Percentiles rank a stretch among this genome's conserved stretches.
Conservation (phyloP, 2,888 invertebrate species). For the Gisinianus flammeolus region DNA sequence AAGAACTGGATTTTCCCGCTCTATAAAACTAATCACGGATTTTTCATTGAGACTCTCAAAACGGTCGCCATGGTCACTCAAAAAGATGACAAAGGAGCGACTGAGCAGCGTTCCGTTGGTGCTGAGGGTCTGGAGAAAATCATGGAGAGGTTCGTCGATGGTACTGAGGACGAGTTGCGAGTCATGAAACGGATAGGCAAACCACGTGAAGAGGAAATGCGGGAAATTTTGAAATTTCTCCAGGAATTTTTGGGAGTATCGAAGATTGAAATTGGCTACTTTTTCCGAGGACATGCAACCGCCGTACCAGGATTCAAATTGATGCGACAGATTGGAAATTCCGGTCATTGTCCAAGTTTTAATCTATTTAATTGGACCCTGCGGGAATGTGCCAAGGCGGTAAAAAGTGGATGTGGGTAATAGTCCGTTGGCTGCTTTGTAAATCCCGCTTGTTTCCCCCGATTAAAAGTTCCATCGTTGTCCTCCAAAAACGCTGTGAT, state of each 20-base stretch:
- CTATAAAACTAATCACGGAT: constrained; percentile 76
- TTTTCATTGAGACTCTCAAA: constrained; percentile 73
- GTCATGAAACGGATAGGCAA: constrained; percentile 78
- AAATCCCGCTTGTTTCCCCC: constrained; percentile 72
- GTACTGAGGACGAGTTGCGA: constrained; percentile 71
- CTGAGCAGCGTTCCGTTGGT: constrained; percentile 65
- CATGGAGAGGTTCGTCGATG: constrained; percentile 70
- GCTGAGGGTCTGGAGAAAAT: constrained; percentile 67
- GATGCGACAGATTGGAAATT: too few relatives aligned
- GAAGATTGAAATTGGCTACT: constrained; percentile 68
- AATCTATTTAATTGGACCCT: too few relatives aligned
- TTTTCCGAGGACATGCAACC: constrained; percentile 32
- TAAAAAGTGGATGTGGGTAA: constrained; percentile 76
- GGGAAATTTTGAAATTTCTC: constrained; percentile 68
- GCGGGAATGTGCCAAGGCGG: constrained; percentile 61
- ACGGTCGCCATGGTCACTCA: constrained; percentile 80
- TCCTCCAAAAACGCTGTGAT: constrained; percentile 83
- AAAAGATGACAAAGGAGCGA: constrained; percentile 71
- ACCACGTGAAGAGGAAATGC: constrained; percentile 80
- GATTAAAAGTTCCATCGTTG: constrained; percentile 74
- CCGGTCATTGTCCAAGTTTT: too few relatives aligned
- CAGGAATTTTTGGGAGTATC: constrained; percentile 73
- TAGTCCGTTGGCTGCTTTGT: constrained; percentile 77
- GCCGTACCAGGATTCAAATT: background rate
- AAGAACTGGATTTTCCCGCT: constrained; percentile 72